Evolutionary conservation across 2,888 invertebrate genomes (phyloP).

Genomic region (Campopleginae sp.): DNA sequence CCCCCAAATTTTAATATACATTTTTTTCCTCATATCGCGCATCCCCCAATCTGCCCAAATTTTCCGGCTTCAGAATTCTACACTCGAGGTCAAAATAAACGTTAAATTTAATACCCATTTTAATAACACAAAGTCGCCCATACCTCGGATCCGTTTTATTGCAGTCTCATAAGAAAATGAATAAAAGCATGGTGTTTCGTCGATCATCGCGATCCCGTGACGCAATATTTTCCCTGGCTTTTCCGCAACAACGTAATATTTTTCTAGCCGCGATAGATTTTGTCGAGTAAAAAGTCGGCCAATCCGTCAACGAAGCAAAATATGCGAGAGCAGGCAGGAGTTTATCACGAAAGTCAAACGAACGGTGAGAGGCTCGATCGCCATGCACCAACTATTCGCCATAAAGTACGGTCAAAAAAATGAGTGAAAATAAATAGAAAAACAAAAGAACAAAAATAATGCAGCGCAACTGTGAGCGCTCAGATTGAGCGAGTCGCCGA

Average conservation of each 20-base stretch:
- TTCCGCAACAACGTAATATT: neutral
- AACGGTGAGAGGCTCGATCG: conserved; percentile 53
- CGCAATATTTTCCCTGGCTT: neutral
- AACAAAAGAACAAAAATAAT: neutral
- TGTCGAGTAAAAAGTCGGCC: neutral
- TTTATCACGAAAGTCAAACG: conserved; percentile 29
- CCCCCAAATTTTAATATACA: neutral
- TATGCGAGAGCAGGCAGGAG: neutral
- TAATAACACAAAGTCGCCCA: too few relatives aligned
- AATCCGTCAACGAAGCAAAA: conserved; percentile 1
- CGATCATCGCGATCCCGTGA: neutral
- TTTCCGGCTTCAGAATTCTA: neutral
- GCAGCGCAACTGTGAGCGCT: conserved; percentile 37
- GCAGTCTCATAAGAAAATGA: too few relatives aligned
- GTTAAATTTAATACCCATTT: too few relatives aligned
- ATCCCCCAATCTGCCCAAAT: neutral
- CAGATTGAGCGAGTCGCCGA: conserved; percentile 52
- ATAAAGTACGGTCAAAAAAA: conserved; percentile 5
- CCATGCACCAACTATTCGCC: neutral
- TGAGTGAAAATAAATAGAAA: conserved; percentile 4
- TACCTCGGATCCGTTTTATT: too few relatives aligned
- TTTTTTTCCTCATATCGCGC: neutral
- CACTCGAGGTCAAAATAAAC: neutral
- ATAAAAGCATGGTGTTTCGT: neutral
- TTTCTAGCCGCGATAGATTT: neutral